phyloP scores from a whole-genome alignment of 2,113 vertebrate genomes.

The Psophia crepitans region DNA sequence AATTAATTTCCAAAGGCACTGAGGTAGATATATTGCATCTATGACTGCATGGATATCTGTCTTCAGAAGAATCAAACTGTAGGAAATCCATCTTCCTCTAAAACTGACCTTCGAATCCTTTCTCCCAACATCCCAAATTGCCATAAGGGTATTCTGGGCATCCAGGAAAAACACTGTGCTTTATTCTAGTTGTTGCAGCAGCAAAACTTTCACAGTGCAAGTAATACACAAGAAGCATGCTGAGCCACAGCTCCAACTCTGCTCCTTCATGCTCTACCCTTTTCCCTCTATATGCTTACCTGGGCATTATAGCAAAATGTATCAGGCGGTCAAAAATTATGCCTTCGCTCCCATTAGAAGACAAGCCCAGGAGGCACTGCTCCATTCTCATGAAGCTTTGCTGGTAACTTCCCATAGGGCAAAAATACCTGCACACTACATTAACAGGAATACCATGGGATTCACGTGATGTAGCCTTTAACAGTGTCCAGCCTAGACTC shows the following conservation, averaged over 20 bases:
- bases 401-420: not conserved
- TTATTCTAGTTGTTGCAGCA: not conserved
- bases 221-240: not conserved
- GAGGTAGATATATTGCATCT: not conserved
- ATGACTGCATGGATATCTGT: not conserved
- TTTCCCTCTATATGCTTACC: not conserved
- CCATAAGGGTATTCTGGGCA: not conserved
- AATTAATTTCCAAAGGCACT: too few species aligned
- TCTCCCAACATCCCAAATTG: not conserved
- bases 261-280: not conserved
- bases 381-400: not conserved
- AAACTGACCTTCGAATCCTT: not conserved
- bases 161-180: not conserved
- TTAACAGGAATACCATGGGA: not conserved
- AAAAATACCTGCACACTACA: not conserved
- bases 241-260: not conserved
- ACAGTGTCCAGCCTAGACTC: not conserved
- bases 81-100: not conserved
- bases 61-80: not conserved
- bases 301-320: not conserved
- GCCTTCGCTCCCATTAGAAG: not conserved
- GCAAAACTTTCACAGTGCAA: not conserved
- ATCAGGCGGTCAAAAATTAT: not conserved
- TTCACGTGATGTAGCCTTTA: not conserved
- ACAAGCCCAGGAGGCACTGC: not conserved